Evolutionary conservation across 2,888 invertebrate genomes (phyloP).

Genomic region (Podotricha telesiphe): DNA sequence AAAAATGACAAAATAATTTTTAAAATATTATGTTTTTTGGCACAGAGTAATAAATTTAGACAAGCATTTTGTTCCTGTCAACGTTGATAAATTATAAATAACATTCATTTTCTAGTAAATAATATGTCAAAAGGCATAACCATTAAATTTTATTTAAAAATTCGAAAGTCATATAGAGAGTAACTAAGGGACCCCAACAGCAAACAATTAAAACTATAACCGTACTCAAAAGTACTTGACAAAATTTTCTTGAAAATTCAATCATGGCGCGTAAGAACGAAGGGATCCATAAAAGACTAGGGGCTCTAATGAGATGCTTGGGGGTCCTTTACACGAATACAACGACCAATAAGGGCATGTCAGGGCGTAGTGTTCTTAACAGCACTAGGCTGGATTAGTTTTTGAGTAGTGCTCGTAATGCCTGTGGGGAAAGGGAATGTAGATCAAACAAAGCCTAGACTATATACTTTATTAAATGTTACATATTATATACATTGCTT

Average conservation of each 20-base stretch:
- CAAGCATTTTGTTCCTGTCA: background rate
- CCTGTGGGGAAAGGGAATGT: slow-evolving; percentile 56
- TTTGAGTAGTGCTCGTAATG: slow-evolving; percentile 75
- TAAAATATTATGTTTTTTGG: background rate
- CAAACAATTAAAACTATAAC: slow-evolving; percentile 12
- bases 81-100: background rate
- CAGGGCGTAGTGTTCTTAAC: slow-evolving; percentile 69
- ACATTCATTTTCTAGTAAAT: background rate
- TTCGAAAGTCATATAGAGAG: background rate
- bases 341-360: slow-evolving; percentile 67
- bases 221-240: slow-evolving; percentile 8
- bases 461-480: background rate
- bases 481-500: background rate
- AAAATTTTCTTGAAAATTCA: slow-evolving; percentile 24
- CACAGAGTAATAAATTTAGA: background rate
- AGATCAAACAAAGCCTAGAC: slow-evolving; percentile 1
- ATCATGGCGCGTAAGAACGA: slow-evolving; percentile 47
- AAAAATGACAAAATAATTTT: background rate
- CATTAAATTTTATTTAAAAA: background rate
- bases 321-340: slow-evolving; percentile 53
- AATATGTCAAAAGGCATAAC: background rate
- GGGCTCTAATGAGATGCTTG: slow-evolving; percentile 50
- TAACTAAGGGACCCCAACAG: slow-evolving; percentile 2
- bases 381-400: slow-evolving; percentile 80
- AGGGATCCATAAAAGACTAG: slow-evolving; percentile 49